Evolutionary conservation across 1,140 invertebrate genomes (phyloP).

Genomic region (Goniozus legneri): DNA sequence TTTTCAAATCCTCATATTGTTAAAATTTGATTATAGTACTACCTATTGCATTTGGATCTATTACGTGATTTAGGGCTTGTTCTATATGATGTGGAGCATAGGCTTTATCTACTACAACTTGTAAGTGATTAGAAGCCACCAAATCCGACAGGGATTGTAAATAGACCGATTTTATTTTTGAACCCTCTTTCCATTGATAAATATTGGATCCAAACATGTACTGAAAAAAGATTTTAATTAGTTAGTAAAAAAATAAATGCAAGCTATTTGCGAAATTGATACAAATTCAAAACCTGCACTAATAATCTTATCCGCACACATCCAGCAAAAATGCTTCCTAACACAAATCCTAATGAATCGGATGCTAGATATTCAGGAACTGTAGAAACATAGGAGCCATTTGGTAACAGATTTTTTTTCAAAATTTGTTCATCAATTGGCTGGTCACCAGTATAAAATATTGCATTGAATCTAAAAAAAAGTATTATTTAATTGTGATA

Average conservation of each 20-base stretch:
- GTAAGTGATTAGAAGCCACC: conserved; percentile 57
- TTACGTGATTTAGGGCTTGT: conserved; percentile 64
- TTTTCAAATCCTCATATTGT: conserved; percentile 48
- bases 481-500: background rate
- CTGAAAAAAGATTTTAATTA: conserved; percentile 28
- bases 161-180: conserved; percentile 49
- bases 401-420: conserved; percentile 44
- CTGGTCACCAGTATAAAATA: conserved; percentile 56
- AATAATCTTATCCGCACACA: conserved; percentile 51
- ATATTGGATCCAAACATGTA: conserved; percentile 44
- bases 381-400: conserved; percentile 55
- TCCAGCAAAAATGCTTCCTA: conserved; percentile 50
- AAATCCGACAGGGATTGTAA: conserved; percentile 55
- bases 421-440: conserved; percentile 47
- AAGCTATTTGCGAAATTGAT: conserved; percentile 1
- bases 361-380: conserved; percentile 52
- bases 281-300: conserved; percentile 35
- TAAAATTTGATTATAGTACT: conserved; percentile 71
- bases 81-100: conserved; percentile 69
- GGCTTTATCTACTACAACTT: conserved; percentile 62
- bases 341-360: conserved; percentile 58
- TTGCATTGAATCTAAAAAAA: conserved; percentile 56
- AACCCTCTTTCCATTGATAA: conserved; percentile 49
- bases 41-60: conserved; percentile 65
- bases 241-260: conserved; percentile 3